phyloP scores from a whole-genome alignment of 2,888 invertebrate species.

The Ochropacha duplaris region DNA sequence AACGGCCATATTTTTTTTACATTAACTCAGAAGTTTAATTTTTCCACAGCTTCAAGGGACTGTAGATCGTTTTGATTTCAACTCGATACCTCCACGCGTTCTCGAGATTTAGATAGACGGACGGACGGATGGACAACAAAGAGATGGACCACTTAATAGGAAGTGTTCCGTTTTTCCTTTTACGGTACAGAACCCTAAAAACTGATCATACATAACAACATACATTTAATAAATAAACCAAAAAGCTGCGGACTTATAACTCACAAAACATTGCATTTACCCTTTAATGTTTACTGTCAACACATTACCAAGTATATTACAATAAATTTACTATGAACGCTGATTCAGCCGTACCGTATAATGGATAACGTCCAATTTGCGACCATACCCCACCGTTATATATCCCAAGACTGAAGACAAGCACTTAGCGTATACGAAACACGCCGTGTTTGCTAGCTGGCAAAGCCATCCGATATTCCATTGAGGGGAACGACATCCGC shows the following conservation, averaged over 20 bases:
- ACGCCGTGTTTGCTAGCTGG: constrained; percentile 13
- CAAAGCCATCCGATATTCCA: constrained; percentile 18
- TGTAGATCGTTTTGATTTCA: no score
- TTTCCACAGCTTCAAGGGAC: no score
- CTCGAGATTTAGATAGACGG: no score
- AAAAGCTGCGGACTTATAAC: background rate
- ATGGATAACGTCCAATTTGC: background rate
- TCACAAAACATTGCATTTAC: background rate
- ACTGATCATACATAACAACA: no score
- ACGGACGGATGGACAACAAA: no score
- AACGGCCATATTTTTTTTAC: no score
- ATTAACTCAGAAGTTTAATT: no score
- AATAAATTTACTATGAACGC: background rate
- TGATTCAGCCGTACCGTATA: background rate
- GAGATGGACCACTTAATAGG: no score
- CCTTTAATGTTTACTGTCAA: background rate
- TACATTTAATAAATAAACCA: background rate
- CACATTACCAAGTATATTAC: background rate
- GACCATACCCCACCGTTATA: background rate
- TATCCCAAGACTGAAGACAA: constrained; percentile 10
- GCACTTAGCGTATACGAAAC: constrained; percentile 9
- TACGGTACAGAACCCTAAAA: no score
- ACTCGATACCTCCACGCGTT: no score
- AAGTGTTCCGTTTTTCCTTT: no score
- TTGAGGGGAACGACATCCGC: constrained; percentile 10